Conservation (phyloP, 1,140 invertebrate genomes). For the Euschistus heros region DNA sequence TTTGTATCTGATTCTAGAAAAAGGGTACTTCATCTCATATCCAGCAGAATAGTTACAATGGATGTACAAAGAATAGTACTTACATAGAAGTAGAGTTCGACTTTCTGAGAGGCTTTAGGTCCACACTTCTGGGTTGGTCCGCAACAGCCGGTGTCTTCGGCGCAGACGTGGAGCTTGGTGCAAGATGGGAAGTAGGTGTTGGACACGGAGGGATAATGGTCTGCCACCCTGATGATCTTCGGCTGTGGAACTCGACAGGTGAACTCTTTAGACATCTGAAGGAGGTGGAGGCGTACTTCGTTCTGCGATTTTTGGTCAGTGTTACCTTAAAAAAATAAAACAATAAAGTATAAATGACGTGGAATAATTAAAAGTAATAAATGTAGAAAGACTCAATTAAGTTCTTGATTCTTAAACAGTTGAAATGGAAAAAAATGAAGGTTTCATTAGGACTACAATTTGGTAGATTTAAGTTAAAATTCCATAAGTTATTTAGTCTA, state of each 20-base stretch:
- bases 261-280: constrained; percentile 45
- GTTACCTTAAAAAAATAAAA: background rate
- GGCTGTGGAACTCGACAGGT: constrained; percentile 49
- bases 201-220: constrained; percentile 52
- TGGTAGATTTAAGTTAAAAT: too few species aligned
- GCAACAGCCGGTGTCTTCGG: constrained; percentile 69
- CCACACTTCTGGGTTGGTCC: constrained; percentile 50
- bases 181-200: constrained; percentile 61
- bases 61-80: constrained; percentile 36
- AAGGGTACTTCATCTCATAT: too few species aligned
- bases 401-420: too few species aligned
- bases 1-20: too few species aligned
- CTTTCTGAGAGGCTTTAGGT: constrained; percentile 47
- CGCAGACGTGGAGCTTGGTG: constrained; percentile 59
- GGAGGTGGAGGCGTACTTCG: constrained; percentile 45
- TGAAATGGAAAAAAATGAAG: too few species aligned
- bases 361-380: too few species aligned
- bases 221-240: constrained; percentile 48
- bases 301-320: constrained; percentile 17
- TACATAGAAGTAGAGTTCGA: constrained; percentile 61
- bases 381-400: too few species aligned
- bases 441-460: too few species aligned
- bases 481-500: too few species aligned
- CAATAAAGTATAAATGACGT: too few species aligned
- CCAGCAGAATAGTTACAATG: background rate